A percentile compares a stretch with the other conserved stretches of the same genome.
Conservation (phyloP, 2,888 invertebrate genomes). For the Cheilosia pagana region DNA sequence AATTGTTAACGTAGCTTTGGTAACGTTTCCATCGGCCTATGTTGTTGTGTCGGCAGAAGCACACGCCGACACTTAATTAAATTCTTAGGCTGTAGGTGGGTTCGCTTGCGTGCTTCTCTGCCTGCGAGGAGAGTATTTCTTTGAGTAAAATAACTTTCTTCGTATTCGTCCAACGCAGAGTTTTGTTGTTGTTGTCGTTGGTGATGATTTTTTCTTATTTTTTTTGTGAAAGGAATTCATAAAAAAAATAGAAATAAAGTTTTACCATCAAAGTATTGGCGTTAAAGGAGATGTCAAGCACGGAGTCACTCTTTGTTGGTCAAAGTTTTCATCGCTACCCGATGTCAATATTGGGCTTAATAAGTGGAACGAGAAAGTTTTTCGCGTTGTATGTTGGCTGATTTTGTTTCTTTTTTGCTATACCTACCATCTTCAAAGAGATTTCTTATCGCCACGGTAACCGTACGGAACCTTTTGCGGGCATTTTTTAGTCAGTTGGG, state of each 20-base stretch:
- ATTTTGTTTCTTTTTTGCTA: background rate
- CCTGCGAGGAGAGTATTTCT: conserved; percentile 14
- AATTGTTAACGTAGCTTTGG: conserved; percentile 4
- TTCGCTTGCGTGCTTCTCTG: conserved; percentile 6
- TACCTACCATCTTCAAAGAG: background rate
- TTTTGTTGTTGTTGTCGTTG: background rate
- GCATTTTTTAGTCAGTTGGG: no score
- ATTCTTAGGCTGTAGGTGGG: conserved; percentile 5
- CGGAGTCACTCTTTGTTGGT: conserved; percentile 12
- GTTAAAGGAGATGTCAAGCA: conserved; percentile 4
- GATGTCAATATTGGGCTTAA: background rate
- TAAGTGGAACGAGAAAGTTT: background rate
- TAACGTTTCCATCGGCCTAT: background rate
- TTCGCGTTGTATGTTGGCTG: background rate
- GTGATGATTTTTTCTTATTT: conserved; percentile 22
- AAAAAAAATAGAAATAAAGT: conserved; percentile 39
- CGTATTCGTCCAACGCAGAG: background rate
- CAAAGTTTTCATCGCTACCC: background rate
- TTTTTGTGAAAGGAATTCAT: conserved; percentile 24
- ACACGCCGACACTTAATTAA: conserved; percentile 46
- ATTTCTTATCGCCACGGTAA: no score
- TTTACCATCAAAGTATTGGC: background rate
- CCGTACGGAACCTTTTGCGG: no score
- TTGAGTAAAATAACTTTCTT: conserved; percentile 16
- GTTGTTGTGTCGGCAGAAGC: conserved; percentile 1